Percentiles rank a stretch among this genome's conserved stretches.
Conservation (phyloP, 2,113 vertebrate genomes). For the Addax nasomaculatus region DNA sequence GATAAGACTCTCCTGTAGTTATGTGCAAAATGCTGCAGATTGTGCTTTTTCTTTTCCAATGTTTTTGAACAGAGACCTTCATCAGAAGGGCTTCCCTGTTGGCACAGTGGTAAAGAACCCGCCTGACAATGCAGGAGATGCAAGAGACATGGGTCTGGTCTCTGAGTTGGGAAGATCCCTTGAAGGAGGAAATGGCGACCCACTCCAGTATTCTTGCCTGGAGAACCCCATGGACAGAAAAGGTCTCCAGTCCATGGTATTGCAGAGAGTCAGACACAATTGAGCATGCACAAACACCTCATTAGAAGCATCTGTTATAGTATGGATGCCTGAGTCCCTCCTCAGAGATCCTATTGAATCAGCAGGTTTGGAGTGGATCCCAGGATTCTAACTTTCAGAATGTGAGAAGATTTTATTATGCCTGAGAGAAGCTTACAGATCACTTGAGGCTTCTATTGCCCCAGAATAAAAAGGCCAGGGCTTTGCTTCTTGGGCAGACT, state of each 20-base stretch:
- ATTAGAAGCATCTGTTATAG: background rate
- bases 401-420: background rate
- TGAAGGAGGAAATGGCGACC: background rate
- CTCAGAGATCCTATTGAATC: background rate
- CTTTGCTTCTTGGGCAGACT: background rate
- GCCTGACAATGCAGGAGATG: background rate
- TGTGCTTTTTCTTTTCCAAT: background rate
- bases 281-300: background rate
- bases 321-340: background rate
- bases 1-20: background rate
- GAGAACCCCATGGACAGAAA: background rate
- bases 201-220: background rate
- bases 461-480: background rate
- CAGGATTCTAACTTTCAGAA: background rate
- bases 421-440: background rate
- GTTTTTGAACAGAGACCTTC: background rate
- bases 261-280: background rate
- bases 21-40: background rate
- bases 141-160: background rate
- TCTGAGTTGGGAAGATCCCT: background rate
- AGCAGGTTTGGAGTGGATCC: background rate
- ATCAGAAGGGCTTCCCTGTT: background rate
- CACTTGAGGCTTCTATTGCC: background rate
- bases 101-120: background rate
- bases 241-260: background rate